Conservation (phyloP, 2,113 vertebrate species). For the Arothron firmamentum region DNA sequence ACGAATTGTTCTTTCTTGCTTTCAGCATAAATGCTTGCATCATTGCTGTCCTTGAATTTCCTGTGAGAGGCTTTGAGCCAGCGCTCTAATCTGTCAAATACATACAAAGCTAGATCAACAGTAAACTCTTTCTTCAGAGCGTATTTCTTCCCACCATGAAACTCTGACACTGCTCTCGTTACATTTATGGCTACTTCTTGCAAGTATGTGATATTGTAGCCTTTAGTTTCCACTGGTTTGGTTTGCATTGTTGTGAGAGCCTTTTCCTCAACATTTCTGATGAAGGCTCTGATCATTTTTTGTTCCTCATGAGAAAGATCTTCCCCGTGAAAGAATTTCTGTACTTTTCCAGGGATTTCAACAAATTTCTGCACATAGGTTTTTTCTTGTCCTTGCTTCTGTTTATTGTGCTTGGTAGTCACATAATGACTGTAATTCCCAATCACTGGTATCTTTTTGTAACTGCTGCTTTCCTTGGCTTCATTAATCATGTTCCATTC, state of each 20-base stretch:
- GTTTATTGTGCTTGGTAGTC: not conserved
- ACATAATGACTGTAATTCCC: slow-evolving; percentile 16
- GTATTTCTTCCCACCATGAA: slow-evolving; percentile 1
- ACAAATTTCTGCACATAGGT: no score
- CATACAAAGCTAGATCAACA: slow-evolving; percentile 48
- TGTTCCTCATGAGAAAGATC: not conserved
- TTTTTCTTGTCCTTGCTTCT: no score
- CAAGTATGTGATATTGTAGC: slow-evolving; percentile 20
- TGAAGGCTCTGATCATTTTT: not conserved
- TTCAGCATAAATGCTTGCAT: slow-evolving; percentile 50
- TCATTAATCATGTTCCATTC: not conserved
- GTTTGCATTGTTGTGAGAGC: not conserved
- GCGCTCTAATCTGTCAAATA: slow-evolving; percentile 33
- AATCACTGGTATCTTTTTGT: not conserved
- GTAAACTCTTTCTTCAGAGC: slow-evolving; percentile 48
- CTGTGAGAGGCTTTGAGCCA: slow-evolving; percentile 56
- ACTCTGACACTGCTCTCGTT: not conserved
- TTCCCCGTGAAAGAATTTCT: no score
- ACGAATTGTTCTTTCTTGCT: slow-evolving; percentile 68
- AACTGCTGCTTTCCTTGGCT: rapidly evolving
- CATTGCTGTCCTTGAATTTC: slow-evolving; percentile 56
- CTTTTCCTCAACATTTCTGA: not conserved
- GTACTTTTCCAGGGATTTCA: no score
- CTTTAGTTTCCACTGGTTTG: slow-evolving; percentile 33
- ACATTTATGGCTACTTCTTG: slow-evolving; percentile 56